Evolutionary conservation across 1,140 invertebrate species (phyloP), one percentile per base, ranked within the genome.

Genomic region (Macrostomum lignano): DNA sequence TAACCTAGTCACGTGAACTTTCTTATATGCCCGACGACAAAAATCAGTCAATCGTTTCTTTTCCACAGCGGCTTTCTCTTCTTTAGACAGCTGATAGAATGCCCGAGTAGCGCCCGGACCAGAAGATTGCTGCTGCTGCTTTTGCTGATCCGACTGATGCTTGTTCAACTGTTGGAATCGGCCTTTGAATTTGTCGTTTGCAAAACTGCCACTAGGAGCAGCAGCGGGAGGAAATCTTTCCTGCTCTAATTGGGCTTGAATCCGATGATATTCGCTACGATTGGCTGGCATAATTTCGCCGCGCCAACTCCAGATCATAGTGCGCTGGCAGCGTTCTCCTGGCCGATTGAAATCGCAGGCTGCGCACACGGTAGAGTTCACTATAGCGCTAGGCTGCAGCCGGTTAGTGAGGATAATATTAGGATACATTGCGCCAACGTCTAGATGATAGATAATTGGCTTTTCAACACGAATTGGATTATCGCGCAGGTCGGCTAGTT

Each of bases 341-440:
- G 78, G 73, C 46, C 68, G 70, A 52, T 96, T 96, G 46, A 74
- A 88, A 56, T 86, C 78, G 54, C 88, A 98, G 3, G 79, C 72
- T 2, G 86, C 82, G 59, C 88, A 98, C 14, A 70, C 65, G 19
- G 69, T 69, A 44, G 93, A 75, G 50, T 74, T 68, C 3, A 93
- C 78, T 66, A 88, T 77, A 0, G 84, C 79, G 7, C 76, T 82
- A 0, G 84, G 84, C 55, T 91, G 63, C 9, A 68, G 44, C 46
- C 82, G 68, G 62, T 96, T 96, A 7, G 88, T 96, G 15, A 96
- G 60, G 51, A 98, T 96, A 44, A 96, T 94, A 55, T 91, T 96
- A 0, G 88, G 88, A 51, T 98, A 98, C 88, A 96, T 98, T 36
- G 88, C 88, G 20, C 66, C 81, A 7, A 98, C 88, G 57, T 98